Conservation (phyloP, 2,888 invertebrate species). For the Blera fallax region DNA sequence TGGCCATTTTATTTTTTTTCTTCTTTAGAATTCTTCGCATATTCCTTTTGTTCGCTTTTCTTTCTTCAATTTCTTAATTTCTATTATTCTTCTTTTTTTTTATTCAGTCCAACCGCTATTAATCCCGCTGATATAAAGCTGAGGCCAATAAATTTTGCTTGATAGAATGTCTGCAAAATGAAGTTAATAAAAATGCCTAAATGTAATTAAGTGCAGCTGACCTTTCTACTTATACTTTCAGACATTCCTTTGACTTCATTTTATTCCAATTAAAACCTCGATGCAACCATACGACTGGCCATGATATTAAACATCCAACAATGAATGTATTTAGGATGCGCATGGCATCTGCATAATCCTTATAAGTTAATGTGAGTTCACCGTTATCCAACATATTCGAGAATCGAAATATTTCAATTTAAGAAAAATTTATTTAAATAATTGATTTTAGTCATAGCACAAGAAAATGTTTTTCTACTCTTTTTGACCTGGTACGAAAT, state of each 20-base stretch:
- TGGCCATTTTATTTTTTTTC: no score
- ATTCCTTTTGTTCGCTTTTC: neutral
- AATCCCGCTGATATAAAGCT: neutral
- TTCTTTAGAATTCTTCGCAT: neutral
- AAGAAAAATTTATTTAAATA: no score
- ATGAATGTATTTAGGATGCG: neutral
- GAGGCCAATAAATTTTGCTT: neutral
- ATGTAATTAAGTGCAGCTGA: neutral
- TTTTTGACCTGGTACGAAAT: no score
- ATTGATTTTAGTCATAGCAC: no score
- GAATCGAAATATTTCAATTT: no score
- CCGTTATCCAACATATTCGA: neutral
- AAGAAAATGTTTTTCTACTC: no score
- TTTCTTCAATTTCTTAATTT: neutral
- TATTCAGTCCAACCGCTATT: neutral
- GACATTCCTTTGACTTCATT: neutral
- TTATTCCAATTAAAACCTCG: neutral
- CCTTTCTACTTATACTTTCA: neutral
- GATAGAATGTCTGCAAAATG: neutral
- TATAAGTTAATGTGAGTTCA: neutral
- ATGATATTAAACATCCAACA: neutral
- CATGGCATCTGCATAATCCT: neutral
- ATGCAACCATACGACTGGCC: neutral
- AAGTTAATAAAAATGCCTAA: neutral
- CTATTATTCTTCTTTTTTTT: neutral